phyloP scores from a whole-genome alignment of 2,113 vertebrate species.

The Pleuronectes platessa region DNA sequence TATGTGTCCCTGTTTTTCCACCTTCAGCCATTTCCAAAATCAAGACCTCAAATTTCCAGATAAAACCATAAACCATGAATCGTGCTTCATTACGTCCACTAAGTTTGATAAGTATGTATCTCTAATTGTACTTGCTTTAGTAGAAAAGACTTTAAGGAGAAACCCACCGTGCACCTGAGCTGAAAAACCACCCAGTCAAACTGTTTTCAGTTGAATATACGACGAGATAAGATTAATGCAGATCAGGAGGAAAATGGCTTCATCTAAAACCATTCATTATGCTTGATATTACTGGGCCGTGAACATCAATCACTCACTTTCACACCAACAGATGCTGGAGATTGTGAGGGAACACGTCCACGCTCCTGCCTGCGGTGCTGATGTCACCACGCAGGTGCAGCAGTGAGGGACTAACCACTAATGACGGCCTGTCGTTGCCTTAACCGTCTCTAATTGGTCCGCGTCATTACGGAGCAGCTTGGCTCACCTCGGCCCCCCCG shows the following conservation, averaged over 20 bases:
- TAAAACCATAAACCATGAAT: neutral
- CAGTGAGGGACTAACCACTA: constrained; percentile 48
- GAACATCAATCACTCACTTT: constrained; percentile 5
- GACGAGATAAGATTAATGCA: neutral
- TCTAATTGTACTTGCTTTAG: no score
- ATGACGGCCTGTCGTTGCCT: constrained; percentile 61
- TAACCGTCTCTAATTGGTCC: constrained; percentile 61
- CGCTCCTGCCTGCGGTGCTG: constrained; percentile 20
- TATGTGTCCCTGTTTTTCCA: no score
- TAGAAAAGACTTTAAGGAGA: no score
- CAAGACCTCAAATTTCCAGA: neutral
- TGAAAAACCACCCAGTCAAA: neutral
- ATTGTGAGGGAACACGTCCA: constrained; percentile 11
- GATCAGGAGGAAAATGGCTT: neutral
- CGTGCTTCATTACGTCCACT: no score
- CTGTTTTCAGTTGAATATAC: neutral
- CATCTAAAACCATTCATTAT: neutral
- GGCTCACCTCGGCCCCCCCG: constrained; percentile 15
- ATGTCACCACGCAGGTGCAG: constrained; percentile 71
- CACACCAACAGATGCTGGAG: constrained; percentile 5
- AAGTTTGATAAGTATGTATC: no score
- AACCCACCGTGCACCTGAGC: no score
- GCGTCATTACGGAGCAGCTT: constrained; percentile 34
- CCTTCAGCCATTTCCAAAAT: neutral
- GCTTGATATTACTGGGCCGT: neutral